phyloP scores from a whole-genome alignment of 2,888 invertebrate genomes.

The Tuberolachnus salignus region DNA sequence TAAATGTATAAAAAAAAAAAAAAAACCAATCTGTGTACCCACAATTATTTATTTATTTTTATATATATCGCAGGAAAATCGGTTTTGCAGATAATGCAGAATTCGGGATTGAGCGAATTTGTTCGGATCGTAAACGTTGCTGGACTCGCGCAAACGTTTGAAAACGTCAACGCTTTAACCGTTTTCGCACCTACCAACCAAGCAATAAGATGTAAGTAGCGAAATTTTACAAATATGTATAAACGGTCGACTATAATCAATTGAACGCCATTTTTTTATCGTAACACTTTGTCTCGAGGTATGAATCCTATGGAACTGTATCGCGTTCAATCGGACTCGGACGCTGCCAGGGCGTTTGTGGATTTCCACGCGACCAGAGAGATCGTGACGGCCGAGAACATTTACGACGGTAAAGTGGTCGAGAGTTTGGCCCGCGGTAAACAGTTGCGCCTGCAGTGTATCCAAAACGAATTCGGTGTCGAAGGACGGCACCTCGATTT shows the following conservation, averaged over 20 bases:
- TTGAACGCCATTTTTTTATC: no score
- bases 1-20: not conserved
- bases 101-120: slow-evolving; percentile 63
- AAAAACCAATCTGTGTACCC: not conserved
- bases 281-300: not conserved
- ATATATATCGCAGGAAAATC: slow-evolving; percentile 62
- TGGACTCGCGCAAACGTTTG: slow-evolving; percentile 63
- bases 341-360: slow-evolving; percentile 21
- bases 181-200: slow-evolving; percentile 65
- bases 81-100: slow-evolving; percentile 63
- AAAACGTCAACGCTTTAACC: slow-evolving; percentile 63
- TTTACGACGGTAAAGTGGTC: slow-evolving; percentile 36
- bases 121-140: slow-evolving; percentile 63
- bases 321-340: slow-evolving; percentile 17
- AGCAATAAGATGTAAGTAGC: slow-evolving; percentile 63
- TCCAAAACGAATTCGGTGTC: slow-evolving; percentile 37
- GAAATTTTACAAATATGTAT: no score
- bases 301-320: slow-evolving; percentile 12
- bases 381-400: not conserved
- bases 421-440: slow-evolving; percentile 25
- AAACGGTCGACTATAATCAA: no score
- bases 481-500: slow-evolving; percentile 25
- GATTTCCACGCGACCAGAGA: slow-evolving; percentile 17
- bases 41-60: not conserved
- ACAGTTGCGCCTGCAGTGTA: slow-evolving; percentile 32